Conservation (phyloP, 2,113 vertebrate species). For the Halichoeres trimaculatus region DNA sequence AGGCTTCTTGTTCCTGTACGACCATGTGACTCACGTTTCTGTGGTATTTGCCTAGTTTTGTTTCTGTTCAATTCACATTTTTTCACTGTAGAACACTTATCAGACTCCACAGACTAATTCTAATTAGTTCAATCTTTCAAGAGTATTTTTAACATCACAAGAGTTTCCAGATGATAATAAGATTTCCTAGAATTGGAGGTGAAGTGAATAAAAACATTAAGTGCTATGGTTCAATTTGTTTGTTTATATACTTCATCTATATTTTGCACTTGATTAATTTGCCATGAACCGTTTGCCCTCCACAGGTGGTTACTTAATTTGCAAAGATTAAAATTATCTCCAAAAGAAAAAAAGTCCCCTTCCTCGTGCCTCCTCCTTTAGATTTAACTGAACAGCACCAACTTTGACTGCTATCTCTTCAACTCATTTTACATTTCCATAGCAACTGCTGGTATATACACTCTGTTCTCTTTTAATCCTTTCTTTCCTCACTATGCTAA, state of each 20-base stretch:
- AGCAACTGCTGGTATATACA: conserved; percentile 54
- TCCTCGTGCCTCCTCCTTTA: neutral
- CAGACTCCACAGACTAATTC: neutral
- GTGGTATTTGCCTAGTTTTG: no score
- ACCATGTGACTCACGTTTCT: neutral
- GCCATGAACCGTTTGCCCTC: neutral
- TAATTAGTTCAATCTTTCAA: neutral
- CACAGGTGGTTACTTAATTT: neutral
- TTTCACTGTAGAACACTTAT: no score
- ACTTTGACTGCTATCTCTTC: conserved; percentile 40
- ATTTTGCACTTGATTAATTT: neutral
- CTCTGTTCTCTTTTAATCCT: conserved; percentile 52
- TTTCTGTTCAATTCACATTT: neutral
- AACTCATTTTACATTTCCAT: conserved; percentile 67
- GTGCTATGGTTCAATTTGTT: no score
- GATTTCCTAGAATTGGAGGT: neutral
- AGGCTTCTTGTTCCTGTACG: neutral
- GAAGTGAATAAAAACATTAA: neutral
- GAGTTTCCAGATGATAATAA: neutral
- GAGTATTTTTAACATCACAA: neutral
- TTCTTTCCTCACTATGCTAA: conserved; percentile 73
- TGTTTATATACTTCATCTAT: neutral
- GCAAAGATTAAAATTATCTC: neutral
- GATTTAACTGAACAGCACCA: conserved; percentile 21
- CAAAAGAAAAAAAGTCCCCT: neutral